phyloP scores from a whole-genome alignment of 2,888 invertebrate species.

The Spialia ferax region DNA sequence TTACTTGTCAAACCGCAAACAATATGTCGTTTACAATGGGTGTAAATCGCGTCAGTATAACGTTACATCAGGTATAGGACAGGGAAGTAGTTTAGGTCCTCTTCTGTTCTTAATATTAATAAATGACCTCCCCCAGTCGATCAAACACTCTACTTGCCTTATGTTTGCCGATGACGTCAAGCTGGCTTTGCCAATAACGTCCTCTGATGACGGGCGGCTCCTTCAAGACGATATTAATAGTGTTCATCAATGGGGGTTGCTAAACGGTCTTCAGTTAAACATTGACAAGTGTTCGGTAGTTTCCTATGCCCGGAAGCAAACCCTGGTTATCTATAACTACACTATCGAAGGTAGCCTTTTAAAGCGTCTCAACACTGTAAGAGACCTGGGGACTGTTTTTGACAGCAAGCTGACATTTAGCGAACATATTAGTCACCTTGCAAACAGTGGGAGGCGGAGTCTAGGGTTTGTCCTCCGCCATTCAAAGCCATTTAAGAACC shows the following conservation, averaged over 20 bases:
- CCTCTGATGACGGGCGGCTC: neutral
- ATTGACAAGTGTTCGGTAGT: neutral
- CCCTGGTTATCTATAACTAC: too few relatives aligned
- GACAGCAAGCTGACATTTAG: neutral
- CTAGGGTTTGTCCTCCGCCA: neutral
- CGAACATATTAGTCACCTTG: neutral
- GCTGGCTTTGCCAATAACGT: neutral
- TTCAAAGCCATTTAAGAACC: neutral
- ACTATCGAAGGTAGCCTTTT: neutral
- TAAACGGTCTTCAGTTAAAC: neutral
- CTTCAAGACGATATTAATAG: neutral
- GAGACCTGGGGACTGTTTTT: neutral
- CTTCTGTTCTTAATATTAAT: neutral
- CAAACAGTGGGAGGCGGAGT: neutral
- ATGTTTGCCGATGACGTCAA: neutral
- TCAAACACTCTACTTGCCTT: neutral
- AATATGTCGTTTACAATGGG: neutral
- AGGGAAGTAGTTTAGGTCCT: neutral
- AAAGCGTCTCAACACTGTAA: neutral
- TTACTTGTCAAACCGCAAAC: neutral
- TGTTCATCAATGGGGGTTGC: neutral
- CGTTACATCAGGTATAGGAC: neutral
- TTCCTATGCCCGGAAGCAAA: neutral
- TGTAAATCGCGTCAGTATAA: neutral
- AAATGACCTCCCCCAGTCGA: neutral